Base-by-base conservation (phyloP, 2,888 invertebrate genomes). In the Eustalomyia histrio region DNA sequence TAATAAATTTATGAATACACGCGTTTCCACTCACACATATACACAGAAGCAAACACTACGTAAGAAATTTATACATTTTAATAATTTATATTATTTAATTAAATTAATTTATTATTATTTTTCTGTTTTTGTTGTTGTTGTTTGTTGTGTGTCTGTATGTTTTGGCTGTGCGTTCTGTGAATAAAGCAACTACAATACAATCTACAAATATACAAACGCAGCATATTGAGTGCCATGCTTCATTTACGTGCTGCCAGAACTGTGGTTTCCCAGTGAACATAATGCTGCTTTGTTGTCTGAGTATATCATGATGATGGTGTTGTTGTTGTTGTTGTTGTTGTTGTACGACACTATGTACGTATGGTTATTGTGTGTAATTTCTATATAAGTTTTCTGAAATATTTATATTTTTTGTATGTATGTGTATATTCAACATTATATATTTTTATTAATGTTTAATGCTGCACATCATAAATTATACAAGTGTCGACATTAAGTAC, bases 381-480 rank as follows among this genome's bases (percentile, higher is more conserved):
- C 35, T 60, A 50, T 47, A 71, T 47, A 75, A 75, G 58, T 52
- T 76, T 63, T 65, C 29, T 43, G 55, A 71, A 71, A 73, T 83
- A 65, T 57, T 57, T 64, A 21, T 18, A 3, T n/a, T n/a, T n/a
- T 33, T 57, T n/a, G 24, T 57, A 8, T 55, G n/a, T 24, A 10
- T 39, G 35, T 67, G 9, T 71, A 6, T 43, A 29, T 65, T 7
- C 63, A 29, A 12, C 18, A 7, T 73, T 86, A 86, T 88, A 86
- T 86, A 87, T 87, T 87, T 29, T 88, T 88, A 88, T 88, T 88
- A 88, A 88, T 83, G 79, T 83, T 82, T 79, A 82, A 76, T 87
- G 86, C 85, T 85, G 85, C 84, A 86, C 85, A 85, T 87, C 87
- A 88, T 88, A 88, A 88, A 88, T 88, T 88, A 88, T 87, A 87